Conservation (phyloP, 1,140 invertebrate genomes). For the Anoplolepis gracilipes region DNA sequence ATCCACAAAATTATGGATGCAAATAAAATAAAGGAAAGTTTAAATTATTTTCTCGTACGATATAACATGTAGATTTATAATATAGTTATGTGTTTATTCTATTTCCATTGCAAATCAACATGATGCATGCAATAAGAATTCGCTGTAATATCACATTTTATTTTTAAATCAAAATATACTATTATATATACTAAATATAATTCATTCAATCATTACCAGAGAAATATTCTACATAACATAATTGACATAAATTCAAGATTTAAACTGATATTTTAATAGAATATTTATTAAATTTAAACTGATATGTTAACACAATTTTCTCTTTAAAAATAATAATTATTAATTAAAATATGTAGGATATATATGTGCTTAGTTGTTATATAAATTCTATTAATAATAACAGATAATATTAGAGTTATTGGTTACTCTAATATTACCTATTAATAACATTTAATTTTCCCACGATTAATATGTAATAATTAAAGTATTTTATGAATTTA, state of each 20-base stretch:
- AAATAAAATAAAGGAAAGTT: conserved; percentile 1
- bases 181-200: background rate
- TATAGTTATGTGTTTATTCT: background rate
- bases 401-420: background rate
- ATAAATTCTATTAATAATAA: background rate
- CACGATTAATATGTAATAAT: conserved; percentile 39
- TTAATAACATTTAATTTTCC: conserved; percentile 13
- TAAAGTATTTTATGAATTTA: background rate
- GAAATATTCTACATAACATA: background rate
- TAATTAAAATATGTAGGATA: conserved; percentile 11
- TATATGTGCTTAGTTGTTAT: background rate
- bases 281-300: conserved; percentile 21
- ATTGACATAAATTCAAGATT: conserved; percentile 27
- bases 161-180: conserved; percentile 35
- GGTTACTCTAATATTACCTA: background rate
- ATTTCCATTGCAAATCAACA: conserved; percentile 12
- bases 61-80: background rate
- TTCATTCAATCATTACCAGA: conserved; percentile 14
- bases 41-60: background rate
- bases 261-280: conserved; percentile 9
- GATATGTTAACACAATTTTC: conserved; percentile 4
- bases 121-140: background rate
- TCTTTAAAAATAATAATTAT: background rate
- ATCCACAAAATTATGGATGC: background rate
- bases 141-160: background rate